Conservation (phyloP, 2,888 invertebrate species). For the Diaperis boleti region DNA sequence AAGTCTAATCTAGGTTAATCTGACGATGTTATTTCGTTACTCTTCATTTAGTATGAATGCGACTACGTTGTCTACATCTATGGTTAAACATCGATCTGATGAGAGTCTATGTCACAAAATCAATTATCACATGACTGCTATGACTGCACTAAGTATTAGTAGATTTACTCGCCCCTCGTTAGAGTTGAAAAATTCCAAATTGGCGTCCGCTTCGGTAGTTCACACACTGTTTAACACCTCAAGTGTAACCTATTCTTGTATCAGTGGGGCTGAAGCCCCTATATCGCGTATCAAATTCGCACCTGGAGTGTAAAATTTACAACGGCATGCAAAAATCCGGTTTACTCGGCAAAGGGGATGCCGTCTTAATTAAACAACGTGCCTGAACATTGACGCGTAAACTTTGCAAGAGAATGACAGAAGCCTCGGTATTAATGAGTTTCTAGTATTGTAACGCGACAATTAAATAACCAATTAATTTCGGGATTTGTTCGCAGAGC, state of each 20-base stretch:
- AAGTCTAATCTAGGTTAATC: conserved; percentile 31
- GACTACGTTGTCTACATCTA: conserved; percentile 41
- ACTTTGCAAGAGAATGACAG: conserved; percentile 32
- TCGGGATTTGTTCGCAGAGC: conserved; percentile 57
- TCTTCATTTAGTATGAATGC: conserved; percentile 32
- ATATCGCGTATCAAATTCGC: conserved; percentile 49
- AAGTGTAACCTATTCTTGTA: conserved; percentile 47
- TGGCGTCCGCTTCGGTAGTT: conserved; percentile 61
- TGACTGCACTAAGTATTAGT: conserved; percentile 59
- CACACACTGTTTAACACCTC: conserved; percentile 60
- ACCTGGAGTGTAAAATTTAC: conserved; percentile 53
- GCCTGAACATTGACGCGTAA: conserved; percentile 37
- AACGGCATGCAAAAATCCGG: not conserved
- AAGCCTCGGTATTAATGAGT: conserved; percentile 39
- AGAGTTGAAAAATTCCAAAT: conserved; percentile 60
- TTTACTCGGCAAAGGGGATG: conserved; percentile 5
- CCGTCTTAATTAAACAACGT: conserved; percentile 7
- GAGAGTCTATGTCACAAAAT: conserved; percentile 43
- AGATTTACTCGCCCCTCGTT: conserved; percentile 66
- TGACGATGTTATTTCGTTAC: conserved; percentile 28
- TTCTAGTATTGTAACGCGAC: conserved; percentile 40
- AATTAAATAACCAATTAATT: conserved; percentile 58
- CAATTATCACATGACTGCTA: conserved; percentile 60
- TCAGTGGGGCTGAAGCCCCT: conserved; percentile 26
- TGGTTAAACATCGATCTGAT: conserved; percentile 44